These are phyloP conservation scores for Promerops cafer DNA, from an alignment of 2,113 vertebrate genomes.

Conservation along the genomic window DNA sequence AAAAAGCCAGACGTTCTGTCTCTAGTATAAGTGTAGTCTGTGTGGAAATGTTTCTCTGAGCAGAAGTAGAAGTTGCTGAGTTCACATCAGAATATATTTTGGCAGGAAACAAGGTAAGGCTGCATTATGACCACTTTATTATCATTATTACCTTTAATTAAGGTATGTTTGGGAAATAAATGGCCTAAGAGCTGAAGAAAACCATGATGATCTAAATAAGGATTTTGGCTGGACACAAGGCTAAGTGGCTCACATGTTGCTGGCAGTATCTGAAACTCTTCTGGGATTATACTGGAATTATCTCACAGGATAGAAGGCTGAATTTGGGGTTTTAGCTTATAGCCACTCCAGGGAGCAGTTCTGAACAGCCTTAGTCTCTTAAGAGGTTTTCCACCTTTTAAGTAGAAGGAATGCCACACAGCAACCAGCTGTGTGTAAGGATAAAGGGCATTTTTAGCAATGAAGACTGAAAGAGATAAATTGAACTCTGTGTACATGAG, in stretches of 20 bases:
- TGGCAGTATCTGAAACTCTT: background rate
- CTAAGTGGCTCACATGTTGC: background rate
- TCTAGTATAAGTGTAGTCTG: background rate
- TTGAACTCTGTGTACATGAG: background rate
- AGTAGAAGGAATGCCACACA: background rate
- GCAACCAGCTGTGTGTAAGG: background rate
- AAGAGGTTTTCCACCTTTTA: background rate
- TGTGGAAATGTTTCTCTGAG: background rate
- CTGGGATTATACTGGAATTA: background rate
- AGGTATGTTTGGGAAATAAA: background rate
- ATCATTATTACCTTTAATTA: background rate
- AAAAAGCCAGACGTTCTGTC: conserved; percentile 51
- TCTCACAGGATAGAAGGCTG: background rate
- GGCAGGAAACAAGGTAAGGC: conserved; percentile 43
- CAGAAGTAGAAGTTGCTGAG: background rate
- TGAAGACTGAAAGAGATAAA: background rate
- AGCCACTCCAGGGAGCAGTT: background rate
- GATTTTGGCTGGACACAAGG: background rate
- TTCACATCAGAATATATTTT: background rate
- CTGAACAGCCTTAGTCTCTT: background rate
- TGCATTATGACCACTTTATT: background rate
- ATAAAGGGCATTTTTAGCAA: background rate
- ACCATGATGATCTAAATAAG: background rate
- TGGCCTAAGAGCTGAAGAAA: background rate
- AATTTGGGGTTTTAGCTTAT: background rate